Evolutionary conservation across 2,113 vertebrate species (phyloP).

Genomic region (Macquaria australasica): DNA sequence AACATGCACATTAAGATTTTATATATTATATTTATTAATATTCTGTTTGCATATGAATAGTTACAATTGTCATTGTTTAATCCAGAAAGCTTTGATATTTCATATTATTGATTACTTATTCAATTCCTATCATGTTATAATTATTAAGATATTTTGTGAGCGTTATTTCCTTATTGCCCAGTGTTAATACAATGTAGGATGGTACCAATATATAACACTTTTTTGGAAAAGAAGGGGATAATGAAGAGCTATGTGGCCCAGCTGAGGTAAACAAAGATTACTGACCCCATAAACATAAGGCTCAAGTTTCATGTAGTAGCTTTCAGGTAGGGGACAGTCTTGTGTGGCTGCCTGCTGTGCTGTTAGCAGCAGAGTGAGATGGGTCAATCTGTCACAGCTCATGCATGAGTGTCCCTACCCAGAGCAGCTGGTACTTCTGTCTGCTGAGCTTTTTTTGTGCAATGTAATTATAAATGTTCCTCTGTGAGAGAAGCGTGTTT

Average conservation of each 20-base stretch:
- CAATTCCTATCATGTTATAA: background rate
- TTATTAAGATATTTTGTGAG: background rate
- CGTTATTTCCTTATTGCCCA: background rate
- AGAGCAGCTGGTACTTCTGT: conserved; percentile 17
- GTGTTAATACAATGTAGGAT: background rate
- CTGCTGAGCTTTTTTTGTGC: conserved; percentile 12
- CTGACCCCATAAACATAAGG: background rate
- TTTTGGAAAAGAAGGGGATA: background rate
- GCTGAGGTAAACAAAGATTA: background rate
- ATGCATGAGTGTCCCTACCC: background rate
- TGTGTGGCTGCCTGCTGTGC: conserved; percentile 10
- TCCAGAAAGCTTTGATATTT: background rate
- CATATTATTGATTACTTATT: background rate
- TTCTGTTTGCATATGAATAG: too few relatives aligned
- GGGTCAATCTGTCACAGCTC: conserved; percentile 45
- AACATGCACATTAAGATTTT: too few relatives aligned
- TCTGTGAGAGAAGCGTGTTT: background rate
- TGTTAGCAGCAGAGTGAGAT: conserved; percentile 35
- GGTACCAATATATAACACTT: background rate
- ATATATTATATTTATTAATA: too few relatives aligned
- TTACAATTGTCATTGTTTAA: background rate
- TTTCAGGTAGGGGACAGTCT: background rate
- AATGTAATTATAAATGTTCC: conserved; percentile 27
- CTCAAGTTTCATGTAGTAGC: background rate
- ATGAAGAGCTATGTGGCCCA: background rate